Base-by-base conservation (phyloP, 2,797 vertebrate species). In the Acrossocheilus wenchowensis region DNA sequence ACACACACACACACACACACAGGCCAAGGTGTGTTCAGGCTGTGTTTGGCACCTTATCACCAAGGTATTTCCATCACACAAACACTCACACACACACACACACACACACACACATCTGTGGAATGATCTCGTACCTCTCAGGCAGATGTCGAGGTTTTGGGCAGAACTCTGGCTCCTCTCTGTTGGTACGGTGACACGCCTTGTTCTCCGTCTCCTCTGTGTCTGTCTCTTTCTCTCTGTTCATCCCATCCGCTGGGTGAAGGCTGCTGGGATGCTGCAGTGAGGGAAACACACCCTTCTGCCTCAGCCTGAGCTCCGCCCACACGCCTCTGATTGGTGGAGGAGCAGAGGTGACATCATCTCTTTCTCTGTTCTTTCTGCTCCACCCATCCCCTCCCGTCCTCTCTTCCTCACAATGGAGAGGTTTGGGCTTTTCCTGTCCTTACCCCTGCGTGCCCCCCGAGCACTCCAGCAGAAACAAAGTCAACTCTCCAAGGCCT, bases 181-280 rank as follows among this genome's bases (percentile, higher is more conserved):
- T 74, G 34, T 39, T 12, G 30, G 54, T 77, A 64, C 2, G 60
- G 82, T 60, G 82, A 87, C 88, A 90, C 88, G 87, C 88, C 88
- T 87, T 82, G 62, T 75, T 88, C 57, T 88, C 54, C 85, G 8
- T 54, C 78, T 85, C 30, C 77, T 48, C 50, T 75, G 36, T 52
- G 41, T 78, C 57, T 85, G 36, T 78, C 60, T 89, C 74, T 87
- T 64, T 78, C 54, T 85, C 54, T 60, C 21, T 10, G 54, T 9
- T 52, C 64, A 19, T 71, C 62, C 19, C 26, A 72, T 54, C 87
- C 86, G 81, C 26, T 90, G 54, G 21, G 21, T 60, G 54, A 60
- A 23, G 54, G 54, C 8, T n/a, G 23, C 54, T 60, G 54, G 80
- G 90, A 91, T 91, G 87, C 90, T 91, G 89, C 90, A 91, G 89